Evolutionary conservation across 2,888 invertebrate genomes (phyloP).

Genomic region (Caenorhabditis uteleia): DNA sequence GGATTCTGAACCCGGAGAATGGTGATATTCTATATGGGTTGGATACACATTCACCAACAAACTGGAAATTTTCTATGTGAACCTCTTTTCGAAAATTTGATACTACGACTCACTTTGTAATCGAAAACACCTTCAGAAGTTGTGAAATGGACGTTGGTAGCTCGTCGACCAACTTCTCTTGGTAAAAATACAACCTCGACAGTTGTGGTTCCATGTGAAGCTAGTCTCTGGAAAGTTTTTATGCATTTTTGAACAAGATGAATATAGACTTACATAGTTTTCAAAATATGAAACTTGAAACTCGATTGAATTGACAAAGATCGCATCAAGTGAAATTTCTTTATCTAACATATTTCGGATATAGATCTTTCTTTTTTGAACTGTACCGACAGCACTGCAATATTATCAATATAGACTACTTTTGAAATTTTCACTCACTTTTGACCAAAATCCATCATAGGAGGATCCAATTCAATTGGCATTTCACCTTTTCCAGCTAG

Average conservation of each 20-base stretch:
- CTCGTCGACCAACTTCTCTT: constrained; percentile 84
- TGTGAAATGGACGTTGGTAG: constrained; percentile 88
- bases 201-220: constrained; percentile 88
- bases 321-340: constrained; percentile 35
- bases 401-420: not conserved
- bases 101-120: constrained; percentile 38
- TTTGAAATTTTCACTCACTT: constrained; percentile 20
- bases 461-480: constrained; percentile 51
- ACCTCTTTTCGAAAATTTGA: not conserved
- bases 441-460: constrained; percentile 51
- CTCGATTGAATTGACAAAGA: constrained; percentile 43
- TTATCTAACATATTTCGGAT: constrained; percentile 35
- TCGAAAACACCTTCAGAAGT: constrained; percentile 90
- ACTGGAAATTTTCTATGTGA: constrained; percentile 64
- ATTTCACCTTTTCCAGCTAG: constrained; percentile 31
- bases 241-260: not conserved
- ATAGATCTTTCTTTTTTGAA: constrained; percentile 33
- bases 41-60: constrained; percentile 79
- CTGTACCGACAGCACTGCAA: constrained; percentile 46
- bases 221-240: constrained; percentile 78
- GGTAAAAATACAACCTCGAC: constrained; percentile 95
- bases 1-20: constrained; percentile 86
- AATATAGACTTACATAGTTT: constrained; percentile 19
- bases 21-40: constrained; percentile 91
- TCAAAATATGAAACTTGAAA: constrained; percentile 49